Evolutionary conservation across 2,113 vertebrate genomes (phyloP).

Genomic region (Odocoileus virginianus): DNA sequence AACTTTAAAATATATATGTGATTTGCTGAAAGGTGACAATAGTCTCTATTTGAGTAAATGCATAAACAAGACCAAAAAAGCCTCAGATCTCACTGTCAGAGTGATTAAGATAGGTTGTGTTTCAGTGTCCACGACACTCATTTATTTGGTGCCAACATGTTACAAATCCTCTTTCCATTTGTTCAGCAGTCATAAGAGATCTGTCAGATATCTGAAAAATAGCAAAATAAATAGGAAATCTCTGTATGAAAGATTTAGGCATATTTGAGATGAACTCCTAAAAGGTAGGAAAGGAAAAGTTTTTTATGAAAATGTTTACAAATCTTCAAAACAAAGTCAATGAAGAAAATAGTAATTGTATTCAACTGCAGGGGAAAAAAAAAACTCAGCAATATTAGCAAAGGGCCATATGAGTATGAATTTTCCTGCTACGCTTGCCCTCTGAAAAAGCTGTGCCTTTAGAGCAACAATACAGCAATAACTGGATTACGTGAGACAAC

Average conservation of each 20-base stretch:
- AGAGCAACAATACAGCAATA: not conserved
- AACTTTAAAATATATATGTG: not conserved
- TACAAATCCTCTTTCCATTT: not conserved
- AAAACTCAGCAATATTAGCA: not conserved
- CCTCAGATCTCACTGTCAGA: not conserved
- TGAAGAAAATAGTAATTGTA: not conserved
- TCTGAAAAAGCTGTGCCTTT: not conserved
- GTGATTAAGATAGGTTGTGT: not conserved
- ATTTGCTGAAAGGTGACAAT: not conserved
- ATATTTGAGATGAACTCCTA: not conserved
- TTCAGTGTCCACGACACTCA: not conserved
- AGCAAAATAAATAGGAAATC: not conserved
- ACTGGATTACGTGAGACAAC: not conserved
- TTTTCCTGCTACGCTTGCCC: not conserved
- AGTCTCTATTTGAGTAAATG: not conserved
- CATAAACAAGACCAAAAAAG: not conserved
- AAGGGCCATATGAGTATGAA: not conserved
- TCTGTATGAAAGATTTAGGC: not conserved
- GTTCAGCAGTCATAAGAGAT: not conserved
- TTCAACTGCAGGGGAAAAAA: not conserved
- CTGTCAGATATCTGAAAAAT: not conserved
- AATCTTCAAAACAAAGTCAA: not conserved
- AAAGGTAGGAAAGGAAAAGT: not conserved
- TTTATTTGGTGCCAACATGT: not conserved
- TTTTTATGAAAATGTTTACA: conserved; percentile 5